A percentile compares a stretch with the other conserved stretches of the same genome.
These are phyloP conservation scores for Eupsilia transversa DNA, from an alignment of 2,888 invertebrate genomes.

Conservation along the genomic window DNA sequence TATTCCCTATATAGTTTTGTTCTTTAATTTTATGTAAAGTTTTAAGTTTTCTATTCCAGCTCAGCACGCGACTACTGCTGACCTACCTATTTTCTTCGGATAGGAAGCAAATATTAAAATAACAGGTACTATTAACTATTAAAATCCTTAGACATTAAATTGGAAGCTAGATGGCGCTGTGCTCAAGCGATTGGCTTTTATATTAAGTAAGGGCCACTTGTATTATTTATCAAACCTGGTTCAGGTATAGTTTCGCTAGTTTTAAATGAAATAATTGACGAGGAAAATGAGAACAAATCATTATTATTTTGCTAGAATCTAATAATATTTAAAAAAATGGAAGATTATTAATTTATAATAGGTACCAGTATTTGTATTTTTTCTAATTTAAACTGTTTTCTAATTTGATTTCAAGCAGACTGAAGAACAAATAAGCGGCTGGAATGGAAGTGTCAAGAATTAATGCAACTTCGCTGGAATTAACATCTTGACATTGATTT, in stretches of 20 bases:
- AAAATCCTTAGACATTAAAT: not conserved
- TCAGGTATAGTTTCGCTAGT: not conserved
- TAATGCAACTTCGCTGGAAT: not conserved
- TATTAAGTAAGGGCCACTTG: not conserved
- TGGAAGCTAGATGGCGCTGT: slow-evolving; percentile 9
- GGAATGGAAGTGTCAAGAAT: not conserved
- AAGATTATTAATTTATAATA: not conserved
- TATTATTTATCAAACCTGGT: not conserved
- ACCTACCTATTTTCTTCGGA: not conserved
- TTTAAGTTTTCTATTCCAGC: slow-evolving; percentile 17
- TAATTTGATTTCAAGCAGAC: slow-evolving; percentile 7
- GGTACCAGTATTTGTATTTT: not conserved
- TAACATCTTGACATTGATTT: not conserved
- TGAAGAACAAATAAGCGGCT: not conserved
- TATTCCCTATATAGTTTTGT: too few relatives aligned
- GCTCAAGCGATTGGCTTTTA: not conserved
- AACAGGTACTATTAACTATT: not conserved
- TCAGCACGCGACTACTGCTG: not conserved
- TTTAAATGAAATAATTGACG: not conserved
- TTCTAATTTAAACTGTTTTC: not conserved
- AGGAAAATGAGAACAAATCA: not conserved
- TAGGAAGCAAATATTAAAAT: not conserved
- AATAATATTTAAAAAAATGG: not conserved
- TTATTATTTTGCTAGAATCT: not conserved
- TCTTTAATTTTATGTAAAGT: too few relatives aligned